phyloP scores from a whole-genome alignment of 2,113 vertebrate genomes.

The Galemys pyrenaicus region DNA sequence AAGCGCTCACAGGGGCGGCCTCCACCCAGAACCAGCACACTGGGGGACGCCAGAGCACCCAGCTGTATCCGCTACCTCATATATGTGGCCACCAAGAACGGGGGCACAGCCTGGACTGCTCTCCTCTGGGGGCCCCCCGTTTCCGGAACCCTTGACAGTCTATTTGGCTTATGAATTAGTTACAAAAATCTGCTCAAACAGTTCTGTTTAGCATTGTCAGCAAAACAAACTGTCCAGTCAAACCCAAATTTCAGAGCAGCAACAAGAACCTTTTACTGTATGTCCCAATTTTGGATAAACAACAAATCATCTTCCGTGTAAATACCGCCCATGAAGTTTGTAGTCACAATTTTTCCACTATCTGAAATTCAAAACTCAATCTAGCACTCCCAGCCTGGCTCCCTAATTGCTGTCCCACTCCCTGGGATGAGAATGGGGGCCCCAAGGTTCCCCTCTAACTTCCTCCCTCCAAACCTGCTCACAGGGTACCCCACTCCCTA shows the following conservation, averaged over 20 bases:
- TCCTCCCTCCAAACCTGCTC: neutral
- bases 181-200: neutral
- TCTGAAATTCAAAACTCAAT: neutral
- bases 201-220: neutral
- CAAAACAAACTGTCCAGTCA: neutral
- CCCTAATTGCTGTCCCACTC: neutral
- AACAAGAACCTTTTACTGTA: neutral
- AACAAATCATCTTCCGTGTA: neutral
- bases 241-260: neutral
- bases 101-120: neutral
- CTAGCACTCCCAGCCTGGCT: neutral
- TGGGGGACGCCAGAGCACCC: neutral
- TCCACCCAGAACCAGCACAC: neutral
- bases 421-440: neutral
- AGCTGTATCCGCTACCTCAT: no score
- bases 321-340: neutral
- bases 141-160: neutral
- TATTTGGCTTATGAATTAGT: neutral
- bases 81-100: neutral
- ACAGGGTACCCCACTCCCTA: neutral
- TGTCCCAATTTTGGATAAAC: neutral
- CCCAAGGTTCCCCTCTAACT: neutral
- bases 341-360: neutral
- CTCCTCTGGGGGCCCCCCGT: neutral
- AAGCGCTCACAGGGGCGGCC: neutral